Percentiles rank a stretch among this genome's conserved stretches.
Evolutionary conservation across 2,888 invertebrate species (phyloP).

Genomic region (Leistus spinibarbis): DNA sequence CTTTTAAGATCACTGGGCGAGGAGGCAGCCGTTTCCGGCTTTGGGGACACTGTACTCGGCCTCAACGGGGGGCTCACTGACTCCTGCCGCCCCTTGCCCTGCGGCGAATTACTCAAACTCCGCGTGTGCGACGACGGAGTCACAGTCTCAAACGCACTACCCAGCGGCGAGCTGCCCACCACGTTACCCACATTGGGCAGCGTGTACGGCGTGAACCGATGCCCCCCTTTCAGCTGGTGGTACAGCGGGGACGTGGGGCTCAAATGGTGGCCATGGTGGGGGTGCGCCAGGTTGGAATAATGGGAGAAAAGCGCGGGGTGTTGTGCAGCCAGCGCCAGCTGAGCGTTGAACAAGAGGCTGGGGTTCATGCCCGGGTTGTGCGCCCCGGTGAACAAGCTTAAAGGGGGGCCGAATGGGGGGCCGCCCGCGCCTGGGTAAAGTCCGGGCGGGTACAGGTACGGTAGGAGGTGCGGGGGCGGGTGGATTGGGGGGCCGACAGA

Average conservation of each 20-base stretch:
- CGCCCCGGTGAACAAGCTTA: slow-evolving; percentile 64
- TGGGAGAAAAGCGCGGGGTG: slow-evolving; percentile 79
- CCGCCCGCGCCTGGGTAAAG: slow-evolving; percentile 76
- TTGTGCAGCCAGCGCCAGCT: slow-evolving; percentile 85
- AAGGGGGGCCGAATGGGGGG: slow-evolving; percentile 71
- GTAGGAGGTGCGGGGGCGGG: slow-evolving; percentile 85
- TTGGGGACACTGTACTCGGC: slow-evolving; percentile 64
- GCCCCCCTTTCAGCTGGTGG: slow-evolving; percentile 72
- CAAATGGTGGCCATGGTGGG: slow-evolving; percentile 61
- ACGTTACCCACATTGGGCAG: slow-evolving; percentile 65
- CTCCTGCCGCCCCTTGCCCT: slow-evolving; percentile 57
- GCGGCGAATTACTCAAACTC: slow-evolving; percentile 68
- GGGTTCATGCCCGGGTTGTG: slow-evolving; percentile 74
- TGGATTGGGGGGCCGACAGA: slow-evolving; percentile 93
- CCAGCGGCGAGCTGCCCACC: slow-evolving; percentile 65
- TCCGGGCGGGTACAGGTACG: slow-evolving; percentile 91
- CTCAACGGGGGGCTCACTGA: slow-evolving; percentile 62
- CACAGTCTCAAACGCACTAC: slow-evolving; percentile 89
- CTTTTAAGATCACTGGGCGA: slow-evolving; percentile 87
- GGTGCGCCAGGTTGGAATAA: slow-evolving; percentile 67
- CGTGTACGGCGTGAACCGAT: slow-evolving; percentile 89
- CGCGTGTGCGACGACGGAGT: slow-evolving; percentile 76
- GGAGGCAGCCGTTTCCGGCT: slow-evolving; percentile 62
- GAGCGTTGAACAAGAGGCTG: slow-evolving; percentile 86
- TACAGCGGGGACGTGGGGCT: slow-evolving; percentile 67